Conservation (phyloP, 1,140 invertebrate genomes). For the Rhynchophorus ferrugineus region DNA sequence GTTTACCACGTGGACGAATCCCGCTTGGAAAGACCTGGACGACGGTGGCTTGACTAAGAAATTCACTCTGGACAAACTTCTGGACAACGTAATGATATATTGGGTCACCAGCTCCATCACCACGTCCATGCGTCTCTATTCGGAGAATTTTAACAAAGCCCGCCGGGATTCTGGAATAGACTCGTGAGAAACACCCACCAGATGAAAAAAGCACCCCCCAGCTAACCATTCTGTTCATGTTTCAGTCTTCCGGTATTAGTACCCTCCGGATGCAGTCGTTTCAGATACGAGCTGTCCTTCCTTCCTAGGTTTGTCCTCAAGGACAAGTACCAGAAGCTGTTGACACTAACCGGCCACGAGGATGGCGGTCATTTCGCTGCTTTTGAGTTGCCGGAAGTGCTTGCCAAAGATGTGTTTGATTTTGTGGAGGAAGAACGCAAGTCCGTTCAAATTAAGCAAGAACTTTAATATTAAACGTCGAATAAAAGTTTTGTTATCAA, state of each 20-base stretch:
- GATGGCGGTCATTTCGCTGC: slow-evolving; percentile 82
- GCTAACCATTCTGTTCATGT: slow-evolving; percentile 19
- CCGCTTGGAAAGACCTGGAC: slow-evolving; percentile 43
- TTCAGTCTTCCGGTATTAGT: slow-evolving; percentile 54
- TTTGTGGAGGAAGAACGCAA: slow-evolving; percentile 23
- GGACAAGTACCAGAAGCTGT: slow-evolving; percentile 54
- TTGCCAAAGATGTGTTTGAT: slow-evolving; percentile 54
- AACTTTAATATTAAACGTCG: no score
- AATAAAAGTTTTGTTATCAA: no score
- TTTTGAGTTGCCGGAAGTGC: slow-evolving; percentile 63
- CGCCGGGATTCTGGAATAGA: slow-evolving; percentile 5
- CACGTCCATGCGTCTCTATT: slow-evolving; percentile 57
- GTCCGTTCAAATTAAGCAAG: background rate
- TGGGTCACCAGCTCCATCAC: slow-evolving; percentile 64
- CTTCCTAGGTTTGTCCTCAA: slow-evolving; percentile 50
- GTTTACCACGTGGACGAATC: slow-evolving; percentile 71
- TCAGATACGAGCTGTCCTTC: slow-evolving; percentile 55
- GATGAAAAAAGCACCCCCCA: background rate
- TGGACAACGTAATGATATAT: slow-evolving; percentile 74
- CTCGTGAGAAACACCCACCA: slow-evolving; percentile 3
- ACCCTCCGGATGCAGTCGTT: slow-evolving; percentile 57
- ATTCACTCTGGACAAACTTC: slow-evolving; percentile 64
- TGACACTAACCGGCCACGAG: slow-evolving; percentile 51
- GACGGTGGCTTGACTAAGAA: slow-evolving; percentile 67
- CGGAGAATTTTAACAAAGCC: slow-evolving; percentile 47